These are phyloP conservation scores for Aquatica leii DNA, from an alignment of 2,888 invertebrate genomes.

Conservation along the genomic window DNA sequence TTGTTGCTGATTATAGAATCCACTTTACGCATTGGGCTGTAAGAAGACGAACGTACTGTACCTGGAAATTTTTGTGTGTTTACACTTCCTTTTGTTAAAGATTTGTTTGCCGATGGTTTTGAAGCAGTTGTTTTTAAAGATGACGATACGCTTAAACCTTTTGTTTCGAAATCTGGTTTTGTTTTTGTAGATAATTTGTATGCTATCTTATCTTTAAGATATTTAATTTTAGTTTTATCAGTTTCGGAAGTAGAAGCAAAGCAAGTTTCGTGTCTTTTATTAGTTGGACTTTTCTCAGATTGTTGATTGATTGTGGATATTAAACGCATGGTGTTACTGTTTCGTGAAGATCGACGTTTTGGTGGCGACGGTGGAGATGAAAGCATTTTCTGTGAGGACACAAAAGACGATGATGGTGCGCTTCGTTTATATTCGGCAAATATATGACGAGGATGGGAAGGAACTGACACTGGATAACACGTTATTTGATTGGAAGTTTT, in stretches of 20 bases:
- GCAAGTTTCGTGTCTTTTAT: conserved; percentile 63
- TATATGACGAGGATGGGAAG: conserved; percentile 60
- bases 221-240: conserved; percentile 66
- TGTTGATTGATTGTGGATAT: conserved; percentile 65
- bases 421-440: conserved; percentile 69
- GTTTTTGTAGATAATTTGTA: conserved; percentile 63
- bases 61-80: conserved; percentile 51
- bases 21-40: conserved; percentile 34
- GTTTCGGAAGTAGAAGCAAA: conserved; percentile 57
- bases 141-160: conserved; percentile 53
- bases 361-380: conserved; percentile 74
- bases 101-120: conserved; percentile 55
- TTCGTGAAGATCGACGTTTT: conserved; percentile 76
- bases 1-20: conserved; percentile 10
- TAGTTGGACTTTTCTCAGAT: conserved; percentile 50
- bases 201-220: conserved; percentile 69
- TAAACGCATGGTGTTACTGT: conserved; percentile 73
- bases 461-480: conserved; percentile 67
- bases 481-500: conserved; percentile 66
- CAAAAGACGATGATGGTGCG: conserved; percentile 66
- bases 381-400: conserved; percentile 77
- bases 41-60: conserved; percentile 33
- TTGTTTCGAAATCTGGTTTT: conserved; percentile 46
- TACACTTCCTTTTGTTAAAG: conserved; percentile 58
- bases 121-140: too few species aligned